Evolutionary conservation across 2,888 invertebrate genomes (phyloP).

Genomic region (Drosophila diplacantha): DNA sequence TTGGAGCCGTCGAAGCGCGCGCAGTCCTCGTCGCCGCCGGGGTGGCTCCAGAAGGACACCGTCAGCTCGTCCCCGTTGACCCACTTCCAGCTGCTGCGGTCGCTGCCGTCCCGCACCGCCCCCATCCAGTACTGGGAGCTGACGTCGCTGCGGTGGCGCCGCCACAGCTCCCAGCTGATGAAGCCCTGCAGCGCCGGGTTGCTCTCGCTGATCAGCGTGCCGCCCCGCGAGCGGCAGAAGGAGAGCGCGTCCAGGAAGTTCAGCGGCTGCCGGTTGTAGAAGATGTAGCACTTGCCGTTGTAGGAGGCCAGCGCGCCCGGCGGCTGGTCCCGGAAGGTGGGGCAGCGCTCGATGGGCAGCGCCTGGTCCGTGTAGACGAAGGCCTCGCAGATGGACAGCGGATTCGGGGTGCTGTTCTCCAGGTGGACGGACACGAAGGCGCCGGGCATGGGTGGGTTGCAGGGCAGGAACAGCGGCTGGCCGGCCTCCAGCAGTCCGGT

Average conservation of each 20-base stretch:
- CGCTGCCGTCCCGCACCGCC: slow-evolving; percentile 88
- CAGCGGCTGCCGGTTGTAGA: slow-evolving; percentile 91
- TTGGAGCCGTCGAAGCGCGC: slow-evolving; percentile 94
- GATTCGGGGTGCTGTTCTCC: slow-evolving; percentile 85
- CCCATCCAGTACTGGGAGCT: slow-evolving; percentile 98
- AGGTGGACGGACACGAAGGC: slow-evolving; percentile 95
- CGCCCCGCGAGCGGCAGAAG: slow-evolving; percentile 89
- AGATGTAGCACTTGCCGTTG: slow-evolving; percentile 96
- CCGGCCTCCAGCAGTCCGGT: slow-evolving; percentile 92
- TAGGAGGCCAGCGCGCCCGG: slow-evolving; percentile 95
- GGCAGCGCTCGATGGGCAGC: slow-evolving; percentile 93
- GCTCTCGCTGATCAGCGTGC: slow-evolving; percentile 92
- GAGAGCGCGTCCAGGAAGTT: slow-evolving; percentile 87
- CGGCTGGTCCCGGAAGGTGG: slow-evolving; percentile 94
- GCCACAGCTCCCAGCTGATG: slow-evolving; percentile 96
- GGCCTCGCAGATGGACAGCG: slow-evolving; percentile 93
- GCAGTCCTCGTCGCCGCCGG: slow-evolving; percentile 89
- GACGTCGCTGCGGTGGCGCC: slow-evolving; percentile 92
- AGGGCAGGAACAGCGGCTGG: slow-evolving; percentile 92
- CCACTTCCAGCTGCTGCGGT: slow-evolving; percentile 92
- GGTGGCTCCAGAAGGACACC: slow-evolving; percentile 94
- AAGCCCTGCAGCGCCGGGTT: slow-evolving; percentile 96
- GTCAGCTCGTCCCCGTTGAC: slow-evolving; percentile 91
- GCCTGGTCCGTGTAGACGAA: slow-evolving; percentile 96
- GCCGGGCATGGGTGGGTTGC: slow-evolving; percentile 96